phyloP scores from a whole-genome alignment of 2,888 invertebrate genomes.

The Strigamia transsilvanica region DNA sequence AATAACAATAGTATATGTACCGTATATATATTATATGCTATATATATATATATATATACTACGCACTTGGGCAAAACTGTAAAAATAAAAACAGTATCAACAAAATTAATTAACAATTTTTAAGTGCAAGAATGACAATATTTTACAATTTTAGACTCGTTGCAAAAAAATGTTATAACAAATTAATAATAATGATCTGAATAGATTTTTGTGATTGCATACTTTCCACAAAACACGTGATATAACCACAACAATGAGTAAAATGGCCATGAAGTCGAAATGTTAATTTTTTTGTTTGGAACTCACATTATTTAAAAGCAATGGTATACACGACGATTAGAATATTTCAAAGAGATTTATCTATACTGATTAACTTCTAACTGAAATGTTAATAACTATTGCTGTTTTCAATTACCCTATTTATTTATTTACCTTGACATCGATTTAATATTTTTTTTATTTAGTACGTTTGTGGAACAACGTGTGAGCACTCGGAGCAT shows the following conservation, averaged over 20 bases:
- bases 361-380: background rate
- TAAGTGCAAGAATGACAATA: constrained; percentile 22
- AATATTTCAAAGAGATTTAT: background rate
- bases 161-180: background rate
- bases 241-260: constrained; percentile 9
- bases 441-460: too few species aligned
- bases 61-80: constrained; percentile 15
- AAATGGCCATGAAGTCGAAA: background rate
- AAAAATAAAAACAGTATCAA: constrained; percentile 17
- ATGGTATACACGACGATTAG: constrained; percentile 2
- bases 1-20: background rate
- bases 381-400: background rate
- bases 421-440: constrained; percentile 4
- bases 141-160: constrained; percentile 20
- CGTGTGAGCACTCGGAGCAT: background rate
- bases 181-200: constrained; percentile 13
- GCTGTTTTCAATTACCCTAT: background rate
- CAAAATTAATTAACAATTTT: constrained; percentile 28
- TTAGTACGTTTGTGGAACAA: too few species aligned
- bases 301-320: background rate
- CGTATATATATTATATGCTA: too few species aligned
- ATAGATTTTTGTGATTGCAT: background rate
- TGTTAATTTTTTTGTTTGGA: background rate
- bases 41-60: constrained; percentile 13
- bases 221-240: background rate